Percentiles rank a stretch among this genome's conserved stretches.
Conservation (phyloP, 2,888 invertebrate species). For the Chloromyia formosa region DNA sequence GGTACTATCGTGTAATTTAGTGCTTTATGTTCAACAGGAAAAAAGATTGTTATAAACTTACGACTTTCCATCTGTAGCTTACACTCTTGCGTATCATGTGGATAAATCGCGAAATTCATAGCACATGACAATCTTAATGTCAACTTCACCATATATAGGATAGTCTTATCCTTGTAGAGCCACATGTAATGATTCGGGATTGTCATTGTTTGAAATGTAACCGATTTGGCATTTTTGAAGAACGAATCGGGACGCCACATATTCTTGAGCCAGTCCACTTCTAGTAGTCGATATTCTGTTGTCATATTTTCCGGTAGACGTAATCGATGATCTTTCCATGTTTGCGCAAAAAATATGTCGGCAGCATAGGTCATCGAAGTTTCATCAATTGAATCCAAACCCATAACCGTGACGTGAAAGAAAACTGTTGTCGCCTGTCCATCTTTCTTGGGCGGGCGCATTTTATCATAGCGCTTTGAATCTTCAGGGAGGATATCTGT, state of each 20-base stretch:
- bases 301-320: conserved; percentile 92
- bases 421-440: conserved; percentile 87
- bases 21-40: no score
- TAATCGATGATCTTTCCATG: conserved; percentile 90
- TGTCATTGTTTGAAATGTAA: conserved; percentile 94
- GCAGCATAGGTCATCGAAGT: conserved; percentile 95
- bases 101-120: conserved; percentile 94
- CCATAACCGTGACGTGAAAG: conserved; percentile 95
- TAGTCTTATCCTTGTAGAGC: conserved; percentile 87
- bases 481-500: conserved; percentile 87
- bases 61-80: conserved; percentile 94
- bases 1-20: no score
- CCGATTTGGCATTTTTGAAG: conserved; percentile 93
- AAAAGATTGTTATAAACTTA: no score
- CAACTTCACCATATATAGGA: conserved; percentile 82
- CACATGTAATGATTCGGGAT: conserved; percentile 94
- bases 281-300: conserved; percentile 85
- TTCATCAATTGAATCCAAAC: conserved; percentile 93
- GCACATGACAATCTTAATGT: conserved; percentile 89
- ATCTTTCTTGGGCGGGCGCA: conserved; percentile 90
- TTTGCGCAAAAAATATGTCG: conserved; percentile 92
- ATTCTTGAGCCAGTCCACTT: conserved; percentile 90
- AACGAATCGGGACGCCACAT: conserved; percentile 96
- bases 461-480: conserved; percentile 88
- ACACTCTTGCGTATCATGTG: conserved; percentile 93